Base-by-base conservation (phyloP, 2,888 invertebrate species). In the Rosalia funebris region DNA sequence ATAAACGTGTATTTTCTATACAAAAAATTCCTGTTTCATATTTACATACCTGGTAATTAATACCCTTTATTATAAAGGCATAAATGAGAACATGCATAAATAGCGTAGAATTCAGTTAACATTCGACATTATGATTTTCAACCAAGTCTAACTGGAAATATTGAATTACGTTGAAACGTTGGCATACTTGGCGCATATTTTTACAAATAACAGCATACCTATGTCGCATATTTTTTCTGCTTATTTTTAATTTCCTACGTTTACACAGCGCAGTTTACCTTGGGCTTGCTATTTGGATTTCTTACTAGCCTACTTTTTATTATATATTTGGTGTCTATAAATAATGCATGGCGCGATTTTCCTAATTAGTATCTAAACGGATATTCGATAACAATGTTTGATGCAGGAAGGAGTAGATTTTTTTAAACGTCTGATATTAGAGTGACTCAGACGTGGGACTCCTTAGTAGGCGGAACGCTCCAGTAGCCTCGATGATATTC, bases 401-500 rank as follows among this genome's bases (percentile, higher is more conserved):
- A 12, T n/a, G 15, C 15, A 34, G 20, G n/a, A 39, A 52, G 52
- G 42, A 53, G 39, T 37, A 17, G 17, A 3, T 34, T 25, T 53
- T 42, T 15, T 41, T 5, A 32, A 42, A 32, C 2, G n/a, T 14
- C 19, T 15, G 42, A 41, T 53, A 52, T 41, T n/a, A 15, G 1
- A 14, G 17, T 62, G 62, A 62, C 12, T 58, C 14, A 42, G 46
- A 41, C 25, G 52, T 47, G 57, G 57, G 36, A 50, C 15, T 14
- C 17, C 31, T 32, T n/a, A 12, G 58, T 62, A 41, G 62, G 62
- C 52, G 52, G 46, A 10, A 12, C 42, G 47, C 46, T 50, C 62
- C 46, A 56, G 46, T 59, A 15, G 42, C 58, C 56, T 56, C 46
- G 53, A 34, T 56, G 50, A 45, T 44, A 60, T 60, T 60, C 47